A percentile compares a stretch with the other conserved stretches of the same genome.
Conservation (phyloP, 2,113 vertebrate genomes). For the Ceyx cyanopectus region DNA sequence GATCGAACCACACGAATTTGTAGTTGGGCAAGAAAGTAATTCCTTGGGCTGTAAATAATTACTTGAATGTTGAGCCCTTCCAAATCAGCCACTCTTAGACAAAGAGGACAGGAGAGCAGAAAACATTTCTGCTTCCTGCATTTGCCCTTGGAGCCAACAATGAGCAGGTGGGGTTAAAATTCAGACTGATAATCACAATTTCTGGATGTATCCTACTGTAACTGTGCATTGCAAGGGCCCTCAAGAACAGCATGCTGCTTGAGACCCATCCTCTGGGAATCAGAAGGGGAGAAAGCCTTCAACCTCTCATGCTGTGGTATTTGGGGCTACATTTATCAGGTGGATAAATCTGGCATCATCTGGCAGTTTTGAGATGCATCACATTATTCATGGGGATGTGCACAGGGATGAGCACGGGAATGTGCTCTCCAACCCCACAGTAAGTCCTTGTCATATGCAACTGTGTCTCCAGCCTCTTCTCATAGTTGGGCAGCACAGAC, state of each 20-base stretch:
- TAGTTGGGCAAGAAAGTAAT: neutral
- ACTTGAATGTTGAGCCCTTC: neutral
- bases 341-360: neutral
- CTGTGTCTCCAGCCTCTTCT: neutral
- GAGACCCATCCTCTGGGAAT: neutral
- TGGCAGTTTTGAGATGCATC: neutral
- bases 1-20: neutral
- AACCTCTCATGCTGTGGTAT: neutral
- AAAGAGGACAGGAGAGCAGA: neutral
- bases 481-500: neutral
- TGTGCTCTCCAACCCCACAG: neutral
- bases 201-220: neutral
- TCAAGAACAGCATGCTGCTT: fast-evolving
- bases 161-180: neutral
- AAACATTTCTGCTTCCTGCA: neutral
- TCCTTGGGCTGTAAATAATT: neutral
- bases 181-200: neutral
- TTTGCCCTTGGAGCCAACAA: neutral
- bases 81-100: neutral
- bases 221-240: no score
- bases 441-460: neutral
- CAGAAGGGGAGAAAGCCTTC: neutral
- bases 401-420: no score
- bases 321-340: neutral
- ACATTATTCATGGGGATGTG: no score